Evolutionary conservation across 1,140 invertebrate species (phyloP), one percentile per base, ranked within the genome.

Genomic region (Zaprionus nigranus): DNA sequence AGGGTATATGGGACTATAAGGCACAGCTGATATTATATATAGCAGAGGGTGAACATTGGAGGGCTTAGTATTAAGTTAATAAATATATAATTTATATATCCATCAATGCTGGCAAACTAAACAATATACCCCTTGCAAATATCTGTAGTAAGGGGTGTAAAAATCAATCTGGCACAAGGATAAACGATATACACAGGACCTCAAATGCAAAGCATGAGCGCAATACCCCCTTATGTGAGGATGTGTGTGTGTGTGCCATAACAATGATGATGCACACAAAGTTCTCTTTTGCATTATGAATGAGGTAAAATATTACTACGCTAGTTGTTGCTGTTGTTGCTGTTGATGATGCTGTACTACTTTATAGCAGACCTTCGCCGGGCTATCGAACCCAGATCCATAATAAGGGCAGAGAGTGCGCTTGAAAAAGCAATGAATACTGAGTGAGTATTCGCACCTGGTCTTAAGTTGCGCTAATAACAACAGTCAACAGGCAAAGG

Each of bases 141-240:
- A 20, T 13, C 13, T 34, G 3, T 0, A 51, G 5, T 20, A 13
- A 3, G 12, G 22, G 15, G 58, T 53, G 51, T 63, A 56, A 83
- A 86, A 87, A 87, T 87, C 83, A 83, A 87, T 88, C 81, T 88
- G 83, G 83, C 73, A 80, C 83, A 87, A 86, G 83, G 83, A 86
- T 87, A 87, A 76, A 76, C 66, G 28, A 64, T 69, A 65, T 64
- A 64, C 46, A 46, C 20, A 61, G 65, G 58, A 51, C 22, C 72
- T 57, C 34, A 38, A 62, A 63, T 54, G 49, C 73, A 56, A 70
- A 63, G 49, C 53, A 68, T 61, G 67, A 34, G 59, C 53, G 81
- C 68, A 49, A 64, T 63, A 61, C 40, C 40, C 7, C n/a, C n/a
- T n/a, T 70, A 15, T 54, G 57, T 66, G 62, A 26, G 70, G 56